Conservation (phyloP, 2,888 invertebrate genomes). For the Hirtodrosophila duncani region DNA sequence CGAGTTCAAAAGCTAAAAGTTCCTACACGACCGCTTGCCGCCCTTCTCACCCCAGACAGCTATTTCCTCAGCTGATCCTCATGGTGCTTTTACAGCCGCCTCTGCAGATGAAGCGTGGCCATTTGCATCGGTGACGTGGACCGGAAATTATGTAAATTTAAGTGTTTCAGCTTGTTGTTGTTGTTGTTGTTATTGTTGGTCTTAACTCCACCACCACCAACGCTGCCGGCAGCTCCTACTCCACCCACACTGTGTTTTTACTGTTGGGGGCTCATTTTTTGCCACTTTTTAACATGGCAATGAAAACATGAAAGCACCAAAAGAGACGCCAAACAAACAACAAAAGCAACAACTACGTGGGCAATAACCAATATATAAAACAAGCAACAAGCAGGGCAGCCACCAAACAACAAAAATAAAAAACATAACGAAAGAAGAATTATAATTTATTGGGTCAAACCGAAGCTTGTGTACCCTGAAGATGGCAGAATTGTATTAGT, state of each 20-base stretch:
- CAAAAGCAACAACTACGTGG: conserved; percentile 31
- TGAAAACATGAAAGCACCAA: conserved; percentile 73
- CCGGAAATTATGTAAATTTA: conserved; percentile 74
- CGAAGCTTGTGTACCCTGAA: no score
- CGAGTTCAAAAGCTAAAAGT: conserved; percentile 50
- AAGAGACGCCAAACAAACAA: conserved; percentile 49
- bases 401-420: conserved; percentile 9
- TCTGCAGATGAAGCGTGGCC: conserved; percentile 62
- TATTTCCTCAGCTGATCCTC: conserved; percentile 29
- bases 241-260: no score
- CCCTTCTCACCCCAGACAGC: neutral
- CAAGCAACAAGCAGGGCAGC: conserved; percentile 50
- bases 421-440: neutral
- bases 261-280: conserved; percentile 20
- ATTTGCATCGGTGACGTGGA: conserved; percentile 68
- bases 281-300: conserved; percentile 67
- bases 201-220: no score
- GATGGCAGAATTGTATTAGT: no score
- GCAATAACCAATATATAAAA: conserved; percentile 50
- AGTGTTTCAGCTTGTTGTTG: conserved; percentile 66
- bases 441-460: no score
- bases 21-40: conserved; percentile 24
- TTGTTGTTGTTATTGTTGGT: conserved; percentile 16
- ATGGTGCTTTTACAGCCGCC: conserved; percentile 15
- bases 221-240: no score